Conservation (phyloP, 2,113 vertebrate genomes). For the Istiophorus platypterus region DNA sequence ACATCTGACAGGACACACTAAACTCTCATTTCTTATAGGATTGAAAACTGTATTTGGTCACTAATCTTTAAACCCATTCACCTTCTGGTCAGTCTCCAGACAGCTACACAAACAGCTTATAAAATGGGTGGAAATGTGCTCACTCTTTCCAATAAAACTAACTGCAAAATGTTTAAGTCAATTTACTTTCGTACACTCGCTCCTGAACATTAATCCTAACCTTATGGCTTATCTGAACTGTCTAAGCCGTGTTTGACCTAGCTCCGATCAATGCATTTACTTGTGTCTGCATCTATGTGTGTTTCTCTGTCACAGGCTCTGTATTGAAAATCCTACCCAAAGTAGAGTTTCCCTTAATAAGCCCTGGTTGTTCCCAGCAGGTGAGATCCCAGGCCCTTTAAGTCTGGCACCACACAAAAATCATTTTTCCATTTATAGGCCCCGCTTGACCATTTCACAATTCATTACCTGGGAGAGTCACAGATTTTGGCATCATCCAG, state of each 20-base stretch:
- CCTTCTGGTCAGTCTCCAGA: not conserved
- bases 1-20: not conserved
- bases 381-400: slow-evolving; percentile 17
- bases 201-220: slow-evolving; percentile 1
- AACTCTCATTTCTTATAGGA: not conserved
- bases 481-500: slow-evolving; percentile 16
- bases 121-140: not conserved
- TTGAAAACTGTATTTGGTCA: not conserved
- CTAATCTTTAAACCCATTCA: not conserved
- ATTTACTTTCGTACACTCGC: slow-evolving; percentile 8
- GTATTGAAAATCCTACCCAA: slow-evolving; percentile 13
- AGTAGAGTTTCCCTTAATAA: not conserved
- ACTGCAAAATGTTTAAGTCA: not conserved
- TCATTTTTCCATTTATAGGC: slow-evolving; percentile 14
- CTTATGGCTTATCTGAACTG: slow-evolving; percentile 4
- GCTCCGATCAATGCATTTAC: not conserved
- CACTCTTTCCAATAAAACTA: not conserved
- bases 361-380: not conserved
- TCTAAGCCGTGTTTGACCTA: not conserved
- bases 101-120: not conserved
- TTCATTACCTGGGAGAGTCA: slow-evolving; percentile 46
- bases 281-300: not conserved
- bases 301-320: not conserved
- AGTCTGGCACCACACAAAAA: not conserved
- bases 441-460: slow-evolving; percentile 22